Conservation (phyloP, 2,888 invertebrate genomes). For the Ferdinandea cuprea region DNA sequence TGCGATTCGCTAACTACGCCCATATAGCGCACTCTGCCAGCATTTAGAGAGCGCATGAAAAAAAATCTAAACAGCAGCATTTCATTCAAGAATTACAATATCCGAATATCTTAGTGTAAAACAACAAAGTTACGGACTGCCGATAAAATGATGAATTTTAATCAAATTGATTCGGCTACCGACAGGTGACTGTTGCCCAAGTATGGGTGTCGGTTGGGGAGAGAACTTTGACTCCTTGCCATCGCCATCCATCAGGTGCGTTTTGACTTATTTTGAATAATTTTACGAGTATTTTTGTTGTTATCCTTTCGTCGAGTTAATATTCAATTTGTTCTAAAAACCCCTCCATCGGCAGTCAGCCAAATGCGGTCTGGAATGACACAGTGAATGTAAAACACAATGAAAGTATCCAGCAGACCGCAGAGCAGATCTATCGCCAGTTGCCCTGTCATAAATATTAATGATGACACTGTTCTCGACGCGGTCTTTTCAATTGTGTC, state of each 20-base stretch:
- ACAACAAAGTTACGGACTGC: constrained; percentile 25
- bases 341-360: constrained; percentile 3
- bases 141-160: constrained; percentile 66
- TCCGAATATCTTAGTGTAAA: constrained; percentile 40
- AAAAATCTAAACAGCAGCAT: not conserved
- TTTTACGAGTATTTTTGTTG: constrained; percentile 68
- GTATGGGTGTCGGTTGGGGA: constrained; percentile 60
- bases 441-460: constrained; percentile 74
- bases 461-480: constrained; percentile 73
- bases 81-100: constrained; percentile 40
- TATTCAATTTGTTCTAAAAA: constrained; percentile 68
- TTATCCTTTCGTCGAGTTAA: constrained; percentile 70
- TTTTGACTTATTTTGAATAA: constrained; percentile 74
- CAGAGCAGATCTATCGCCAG: constrained; percentile 72
- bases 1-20: constrained; percentile 75
- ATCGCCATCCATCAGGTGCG: constrained; percentile 70
- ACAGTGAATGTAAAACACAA: constrained; percentile 68
- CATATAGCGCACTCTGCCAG: constrained; percentile 22
- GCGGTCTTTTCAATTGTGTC: constrained; percentile 57
- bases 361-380: constrained; percentile 18
- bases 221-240: constrained; percentile 68
- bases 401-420: constrained; percentile 72
- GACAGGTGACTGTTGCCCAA: constrained; percentile 56
- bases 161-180: constrained; percentile 59
- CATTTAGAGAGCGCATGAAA: constrained; percentile 5